Base-by-base conservation (phyloP, 2,797 vertebrate genomes). In the Xenops minutus region DNA sequence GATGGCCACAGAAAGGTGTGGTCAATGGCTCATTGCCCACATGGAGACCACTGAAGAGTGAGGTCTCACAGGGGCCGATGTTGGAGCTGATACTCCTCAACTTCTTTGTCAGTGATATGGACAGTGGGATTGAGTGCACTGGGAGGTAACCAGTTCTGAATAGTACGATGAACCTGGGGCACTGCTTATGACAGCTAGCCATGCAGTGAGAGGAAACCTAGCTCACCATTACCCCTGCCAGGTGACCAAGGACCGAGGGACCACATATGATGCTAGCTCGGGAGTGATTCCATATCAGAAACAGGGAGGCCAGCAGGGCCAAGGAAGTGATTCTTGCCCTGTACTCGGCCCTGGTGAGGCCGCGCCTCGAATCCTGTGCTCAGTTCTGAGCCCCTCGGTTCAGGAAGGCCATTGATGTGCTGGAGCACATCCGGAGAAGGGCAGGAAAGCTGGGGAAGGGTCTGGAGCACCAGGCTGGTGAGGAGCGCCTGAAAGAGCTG, bases 191-290 rank as follows among this genome's bases (percentile, higher is more conserved):
- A 10, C 18, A 41, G 18, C 30, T 10, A 19, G 12, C 19, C 32
- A 17, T 7, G 1, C 6, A 7, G 7, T 0, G 9, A 11, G 14
- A 48, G 14, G 23, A 52, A 39, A 13, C 9, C 1, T 2, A 18
- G 21, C 30, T 46, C 4, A 5, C 9, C 2, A 1, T 9, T 3
- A 9, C 30, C 15, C 26, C 27, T 6, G 20, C 21, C 27, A 0
- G 0, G 10, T 4, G 46, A 26, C 2, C 8, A 13, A 20, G 8
- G 15, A 27, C 19, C 13, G 3, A 21, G 7, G 5, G 17, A 27
- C 10, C 17, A 5, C 14, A 5, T 4, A 7, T 3, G 15, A 7
- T 7, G 0, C 7, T 4, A 1, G 5, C 3, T 3, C 2, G 24
- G 19, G 37, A 15, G 4, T 13, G 3, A 12, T 2, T 23, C 23